phyloP scores from a whole-genome alignment of 92 coral and sea anemone species.

The Epizoanthus fatuus region DNA sequence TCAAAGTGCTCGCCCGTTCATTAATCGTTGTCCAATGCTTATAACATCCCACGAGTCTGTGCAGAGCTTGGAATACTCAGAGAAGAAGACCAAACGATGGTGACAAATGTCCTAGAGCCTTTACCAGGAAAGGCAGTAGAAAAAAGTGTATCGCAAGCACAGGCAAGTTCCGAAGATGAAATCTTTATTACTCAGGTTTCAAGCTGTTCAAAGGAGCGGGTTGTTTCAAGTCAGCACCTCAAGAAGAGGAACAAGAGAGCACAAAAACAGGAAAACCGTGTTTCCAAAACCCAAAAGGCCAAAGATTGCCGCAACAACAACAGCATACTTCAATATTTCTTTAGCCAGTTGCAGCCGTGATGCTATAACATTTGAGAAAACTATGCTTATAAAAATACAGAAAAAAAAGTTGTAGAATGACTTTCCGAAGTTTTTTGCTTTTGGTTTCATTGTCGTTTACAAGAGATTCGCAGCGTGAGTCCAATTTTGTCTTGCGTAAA shows the following conservation, averaged over 20 bases:
- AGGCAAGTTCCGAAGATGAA: slow-evolving; percentile 29
- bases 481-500: slow-evolving; percentile 17
- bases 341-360: slow-evolving; percentile 12
- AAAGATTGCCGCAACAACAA: slow-evolving; percentile 22
- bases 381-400: slow-evolving; percentile 15
- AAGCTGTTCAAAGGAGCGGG: slow-evolving; percentile 17
- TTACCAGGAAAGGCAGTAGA: slow-evolving; percentile 18
- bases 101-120: slow-evolving; percentile 27
- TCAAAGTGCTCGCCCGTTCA: neutral
- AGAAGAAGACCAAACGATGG: slow-evolving; percentile 21
- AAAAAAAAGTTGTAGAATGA: slow-evolving; percentile 22
- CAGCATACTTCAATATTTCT: slow-evolving; percentile 10
- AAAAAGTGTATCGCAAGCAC: slow-evolving; percentile 18
- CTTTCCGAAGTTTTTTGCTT: slow-evolving; percentile 7
- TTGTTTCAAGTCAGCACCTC: slow-evolving; percentile 1
- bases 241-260: slow-evolving; percentile 16
- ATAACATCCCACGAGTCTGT: neutral
- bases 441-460: slow-evolving; percentile 23
- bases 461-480: slow-evolving; percentile 20
- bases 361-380: slow-evolving; percentile 14
- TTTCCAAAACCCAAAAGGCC: slow-evolving; percentile 17
- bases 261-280: slow-evolving; percentile 13
- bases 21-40: neutral
- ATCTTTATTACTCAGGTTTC: slow-evolving; percentile 12
- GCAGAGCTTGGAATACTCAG: slow-evolving; percentile 12